Evolutionary conservation across 2,888 invertebrate species (phyloP).

Genomic region (Zaprionus bogoriensis): DNA sequence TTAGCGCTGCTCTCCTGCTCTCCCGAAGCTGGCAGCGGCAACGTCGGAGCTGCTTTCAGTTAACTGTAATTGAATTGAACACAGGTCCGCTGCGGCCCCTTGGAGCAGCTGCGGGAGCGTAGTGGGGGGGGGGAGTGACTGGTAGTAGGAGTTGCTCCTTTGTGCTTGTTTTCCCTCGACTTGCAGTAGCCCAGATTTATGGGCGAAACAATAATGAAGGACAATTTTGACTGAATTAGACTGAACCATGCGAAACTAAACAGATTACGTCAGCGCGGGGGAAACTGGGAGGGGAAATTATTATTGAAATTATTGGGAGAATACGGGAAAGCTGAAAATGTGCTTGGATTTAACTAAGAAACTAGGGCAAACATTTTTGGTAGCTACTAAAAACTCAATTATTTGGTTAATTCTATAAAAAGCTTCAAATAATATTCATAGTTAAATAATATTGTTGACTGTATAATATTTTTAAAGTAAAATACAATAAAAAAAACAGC

Average conservation of each 20-base stretch:
- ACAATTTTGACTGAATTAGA: conserved; percentile 2
- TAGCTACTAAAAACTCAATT: too few species aligned
- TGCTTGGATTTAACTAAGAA: too few species aligned
- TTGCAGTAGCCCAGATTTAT: conserved; percentile 39
- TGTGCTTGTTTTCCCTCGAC: neutral
- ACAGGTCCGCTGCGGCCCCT: conserved; percentile 17
- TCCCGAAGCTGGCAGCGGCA: conserved; percentile 3
- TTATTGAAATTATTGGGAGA: neutral
- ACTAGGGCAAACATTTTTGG: too few species aligned
- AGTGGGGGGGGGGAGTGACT: neutral
- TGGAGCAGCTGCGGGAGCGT: too few species aligned
- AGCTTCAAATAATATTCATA: too few species aligned
- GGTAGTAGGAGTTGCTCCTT: neutral
- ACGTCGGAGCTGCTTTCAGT: conserved; percentile 44
- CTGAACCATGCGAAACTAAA: conserved; percentile 1
- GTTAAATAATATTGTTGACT: too few species aligned
- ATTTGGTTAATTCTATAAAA: too few species aligned
- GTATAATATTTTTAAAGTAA: too few species aligned
- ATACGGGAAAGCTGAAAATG: too few species aligned
- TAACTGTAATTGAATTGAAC: conserved; percentile 76
- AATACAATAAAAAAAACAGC: too few species aligned
- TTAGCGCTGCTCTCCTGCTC: conserved; percentile 49
- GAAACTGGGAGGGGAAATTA: neutral
- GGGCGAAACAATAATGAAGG: conserved; percentile 32
- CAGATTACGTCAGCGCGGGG: conserved; percentile 24